Conservation (phyloP, 2,113 vertebrate genomes). For the Carettochelys insculpta region DNA sequence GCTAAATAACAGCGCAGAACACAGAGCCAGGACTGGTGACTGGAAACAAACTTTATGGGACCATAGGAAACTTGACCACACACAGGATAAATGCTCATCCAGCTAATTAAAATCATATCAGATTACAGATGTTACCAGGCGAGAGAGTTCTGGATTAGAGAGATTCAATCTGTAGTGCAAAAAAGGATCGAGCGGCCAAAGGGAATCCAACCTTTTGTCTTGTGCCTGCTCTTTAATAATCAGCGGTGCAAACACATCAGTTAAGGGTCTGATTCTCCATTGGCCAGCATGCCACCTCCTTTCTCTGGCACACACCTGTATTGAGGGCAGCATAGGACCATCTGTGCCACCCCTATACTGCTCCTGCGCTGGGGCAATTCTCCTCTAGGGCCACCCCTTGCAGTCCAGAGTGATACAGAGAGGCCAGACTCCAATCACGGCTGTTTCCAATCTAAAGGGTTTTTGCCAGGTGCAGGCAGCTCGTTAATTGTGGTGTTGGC, state of each 20-base stretch:
- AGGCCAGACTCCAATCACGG: neutral
- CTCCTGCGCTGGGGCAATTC: neutral
- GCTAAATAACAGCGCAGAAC: too few species aligned
- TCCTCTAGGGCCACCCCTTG: neutral
- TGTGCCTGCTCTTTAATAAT: neutral
- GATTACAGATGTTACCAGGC: too few species aligned
- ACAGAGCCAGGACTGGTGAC: too few species aligned
- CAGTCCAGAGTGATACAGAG: neutral
- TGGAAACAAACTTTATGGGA: too few species aligned
- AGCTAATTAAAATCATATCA: too few species aligned
- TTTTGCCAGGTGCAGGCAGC: rapidly evolving
- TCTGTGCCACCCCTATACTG: neutral
- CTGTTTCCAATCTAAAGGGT: neutral
- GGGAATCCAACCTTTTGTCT: neutral
- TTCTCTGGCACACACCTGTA: neutral
- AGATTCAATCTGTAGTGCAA: too few species aligned
- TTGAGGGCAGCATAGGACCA: neutral
- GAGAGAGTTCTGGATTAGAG: too few species aligned
- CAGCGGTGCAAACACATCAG: neutral
- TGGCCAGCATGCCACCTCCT: neutral
- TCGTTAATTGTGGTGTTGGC: rapidly evolving
- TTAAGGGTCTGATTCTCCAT: neutral
- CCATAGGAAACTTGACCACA: too few species aligned
- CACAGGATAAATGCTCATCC: too few species aligned
- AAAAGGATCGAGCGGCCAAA: neutral